phyloP scores from a whole-genome alignment of 2,797 vertebrate genomes.

The Periophthalmus magnuspinnatus region DNA sequence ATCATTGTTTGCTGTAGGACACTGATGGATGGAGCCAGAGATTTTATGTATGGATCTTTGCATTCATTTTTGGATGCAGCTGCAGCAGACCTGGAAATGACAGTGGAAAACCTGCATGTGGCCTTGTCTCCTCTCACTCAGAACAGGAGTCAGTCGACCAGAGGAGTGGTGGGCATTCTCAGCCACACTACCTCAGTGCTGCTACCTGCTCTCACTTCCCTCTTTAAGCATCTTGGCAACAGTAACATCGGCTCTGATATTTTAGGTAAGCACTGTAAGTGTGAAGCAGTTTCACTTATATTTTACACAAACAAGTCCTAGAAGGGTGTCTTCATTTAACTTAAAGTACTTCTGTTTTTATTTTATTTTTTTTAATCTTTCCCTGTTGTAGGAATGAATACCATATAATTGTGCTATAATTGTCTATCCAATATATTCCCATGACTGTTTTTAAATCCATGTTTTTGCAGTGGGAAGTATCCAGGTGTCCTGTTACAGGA shows the following conservation, averaged over 20 bases:
- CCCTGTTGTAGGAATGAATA: slow-evolving; percentile 15
- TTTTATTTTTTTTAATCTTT: slow-evolving; percentile 40
- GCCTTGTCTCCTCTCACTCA: slow-evolving; percentile 82
- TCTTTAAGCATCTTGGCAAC: slow-evolving; percentile 88
- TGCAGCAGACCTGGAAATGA: slow-evolving; percentile 88
- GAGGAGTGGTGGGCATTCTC: slow-evolving; percentile 83
- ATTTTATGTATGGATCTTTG: slow-evolving; percentile 80
- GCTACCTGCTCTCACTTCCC: slow-evolving; percentile 88
- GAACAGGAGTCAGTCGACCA: slow-evolving; percentile 78
- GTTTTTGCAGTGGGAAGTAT: slow-evolving; percentile 84
- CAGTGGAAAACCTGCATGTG: slow-evolving; percentile 81
- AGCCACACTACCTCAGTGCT: slow-evolving; percentile 86
- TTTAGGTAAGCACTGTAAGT: slow-evolving; percentile 74
- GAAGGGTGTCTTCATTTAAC: slow-evolving; percentile 20
- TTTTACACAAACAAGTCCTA: slow-evolving; percentile 28
- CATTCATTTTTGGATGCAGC: slow-evolving; percentile 87
- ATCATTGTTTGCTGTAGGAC: slow-evolving; percentile 66
- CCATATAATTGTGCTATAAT: background rate
- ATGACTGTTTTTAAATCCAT: slow-evolving; percentile 9
- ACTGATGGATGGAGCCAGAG: slow-evolving; percentile 83
- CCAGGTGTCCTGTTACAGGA: slow-evolving; percentile 90
- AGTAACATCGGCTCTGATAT: slow-evolving; percentile 86
- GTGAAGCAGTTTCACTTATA: background rate
- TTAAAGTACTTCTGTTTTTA: slow-evolving; percentile 36
- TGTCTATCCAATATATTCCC: background rate